Evolutionary conservation across 2,888 invertebrate species (phyloP).

Genomic region (Colletes collaris): DNA sequence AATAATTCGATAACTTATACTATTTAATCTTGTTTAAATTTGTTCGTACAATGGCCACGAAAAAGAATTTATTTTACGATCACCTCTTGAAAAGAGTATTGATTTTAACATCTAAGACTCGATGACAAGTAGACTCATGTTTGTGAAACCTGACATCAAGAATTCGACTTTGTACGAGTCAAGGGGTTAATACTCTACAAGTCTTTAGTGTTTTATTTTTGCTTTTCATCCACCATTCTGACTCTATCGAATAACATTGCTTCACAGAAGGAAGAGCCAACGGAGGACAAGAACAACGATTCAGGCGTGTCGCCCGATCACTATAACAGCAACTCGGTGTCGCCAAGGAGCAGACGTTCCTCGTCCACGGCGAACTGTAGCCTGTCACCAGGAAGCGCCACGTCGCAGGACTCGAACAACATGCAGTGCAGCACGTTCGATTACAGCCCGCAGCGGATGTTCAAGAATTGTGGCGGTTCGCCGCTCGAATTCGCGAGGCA

Average conservation of each 20-base stretch:
- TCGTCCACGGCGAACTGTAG: conserved; percentile 68
- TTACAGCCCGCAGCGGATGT: conserved; percentile 63
- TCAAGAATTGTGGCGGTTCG: conserved; percentile 59
- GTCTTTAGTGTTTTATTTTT: too few species aligned
- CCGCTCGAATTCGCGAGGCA: conserved; percentile 45
- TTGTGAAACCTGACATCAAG: too few species aligned
- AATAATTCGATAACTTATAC: too few species aligned
- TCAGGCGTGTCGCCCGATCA: conserved; percentile 80
- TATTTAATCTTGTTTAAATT: too few species aligned
- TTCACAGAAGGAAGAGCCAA: conserved; percentile 63
- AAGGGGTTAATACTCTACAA: too few species aligned
- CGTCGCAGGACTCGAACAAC: conserved; percentile 66
- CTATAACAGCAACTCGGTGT: conserved; percentile 72
- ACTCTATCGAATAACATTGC: not conserved
- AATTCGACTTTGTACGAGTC: too few species aligned
- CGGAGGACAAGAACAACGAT: conserved; percentile 74
- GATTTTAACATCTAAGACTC: too few species aligned
- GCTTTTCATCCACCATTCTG: too few species aligned
- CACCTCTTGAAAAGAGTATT: too few species aligned
- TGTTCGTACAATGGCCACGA: too few species aligned
- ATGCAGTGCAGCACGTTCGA: conserved; percentile 62
- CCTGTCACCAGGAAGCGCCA: conserved; percentile 70
- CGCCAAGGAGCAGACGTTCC: conserved; percentile 70
- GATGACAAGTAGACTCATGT: too few species aligned
- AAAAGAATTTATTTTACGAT: too few species aligned